Conservation (phyloP, 2,113 vertebrate genomes). For the Cyprinodon variegatus region DNA sequence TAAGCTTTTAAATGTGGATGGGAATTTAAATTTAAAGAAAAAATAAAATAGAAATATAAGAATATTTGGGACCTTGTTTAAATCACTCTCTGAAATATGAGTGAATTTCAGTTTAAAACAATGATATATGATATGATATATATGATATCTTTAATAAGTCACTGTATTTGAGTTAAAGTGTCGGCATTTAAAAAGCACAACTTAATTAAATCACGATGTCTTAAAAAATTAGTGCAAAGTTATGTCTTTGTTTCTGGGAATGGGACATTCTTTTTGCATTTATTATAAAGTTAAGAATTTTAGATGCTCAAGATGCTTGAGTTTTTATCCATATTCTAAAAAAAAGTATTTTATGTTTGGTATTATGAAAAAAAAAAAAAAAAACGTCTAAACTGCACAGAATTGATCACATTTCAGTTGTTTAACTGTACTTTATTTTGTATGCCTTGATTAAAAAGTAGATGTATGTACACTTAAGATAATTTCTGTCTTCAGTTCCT, state of each 20-base stretch:
- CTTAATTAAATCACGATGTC: background rate
- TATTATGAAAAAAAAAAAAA: background rate
- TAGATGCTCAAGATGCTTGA: background rate
- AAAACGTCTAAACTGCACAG: background rate
- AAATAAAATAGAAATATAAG: background rate
- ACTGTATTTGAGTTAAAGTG: too few species aligned
- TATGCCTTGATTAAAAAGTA: background rate
- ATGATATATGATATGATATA: too few species aligned
- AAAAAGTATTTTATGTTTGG: background rate
- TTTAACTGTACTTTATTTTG: background rate
- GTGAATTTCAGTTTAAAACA: too few species aligned
- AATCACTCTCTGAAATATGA: too few species aligned
- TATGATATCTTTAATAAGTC: too few species aligned
- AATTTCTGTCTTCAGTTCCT: slow-evolving; percentile 49
- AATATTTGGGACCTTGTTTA: too few species aligned
- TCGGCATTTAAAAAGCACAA: too few species aligned
- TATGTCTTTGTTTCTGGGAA: background rate
- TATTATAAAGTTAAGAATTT: background rate
- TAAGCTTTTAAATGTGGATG: background rate
- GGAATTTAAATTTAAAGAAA: background rate
- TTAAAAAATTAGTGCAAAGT: background rate
- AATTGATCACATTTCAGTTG: background rate
- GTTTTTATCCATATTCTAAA: background rate
- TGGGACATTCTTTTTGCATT: background rate
- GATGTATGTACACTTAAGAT: background rate